phyloP scores from a whole-genome alignment of 2,797 vertebrate genomes.

The Bucorvus abyssinicus region DNA sequence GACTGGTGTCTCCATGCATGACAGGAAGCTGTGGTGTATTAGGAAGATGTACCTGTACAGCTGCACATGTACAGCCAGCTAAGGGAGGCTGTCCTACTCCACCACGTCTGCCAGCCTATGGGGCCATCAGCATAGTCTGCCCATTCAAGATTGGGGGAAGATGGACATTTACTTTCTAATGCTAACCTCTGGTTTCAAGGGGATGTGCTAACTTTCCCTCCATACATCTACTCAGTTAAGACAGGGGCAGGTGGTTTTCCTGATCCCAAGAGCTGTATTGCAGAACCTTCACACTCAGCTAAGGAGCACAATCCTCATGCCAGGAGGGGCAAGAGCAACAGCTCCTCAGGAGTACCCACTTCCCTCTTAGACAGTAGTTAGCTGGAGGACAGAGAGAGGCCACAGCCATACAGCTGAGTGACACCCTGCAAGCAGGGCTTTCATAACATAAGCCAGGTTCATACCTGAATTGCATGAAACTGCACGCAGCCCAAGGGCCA shows the following conservation, averaged over 20 bases:
- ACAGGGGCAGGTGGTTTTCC: neutral
- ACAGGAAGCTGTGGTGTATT: accelerated
- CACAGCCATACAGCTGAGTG: neutral
- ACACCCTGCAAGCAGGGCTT: neutral
- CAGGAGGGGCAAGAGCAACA: neutral
- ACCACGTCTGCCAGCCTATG: neutral
- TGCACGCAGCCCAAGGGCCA: neutral
- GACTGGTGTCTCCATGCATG: no score
- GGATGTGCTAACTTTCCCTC: neutral
- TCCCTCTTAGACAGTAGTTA: neutral
- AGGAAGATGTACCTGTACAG: neutral
- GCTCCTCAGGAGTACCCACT: no score
- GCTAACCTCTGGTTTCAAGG: neutral
- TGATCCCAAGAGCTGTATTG: accelerated
- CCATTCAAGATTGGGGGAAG: no score
- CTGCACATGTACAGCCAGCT: neutral
- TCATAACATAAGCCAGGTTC: neutral
- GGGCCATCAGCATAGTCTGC: neutral
- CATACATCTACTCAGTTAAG: accelerated
- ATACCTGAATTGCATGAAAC: neutral
- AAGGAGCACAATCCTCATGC: no score
- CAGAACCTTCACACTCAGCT: neutral
- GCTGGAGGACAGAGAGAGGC: neutral
- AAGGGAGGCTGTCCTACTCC: neutral
- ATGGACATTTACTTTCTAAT: neutral